Conservation (phyloP, 2,113 vertebrate species). For the Anolis sagrei region DNA sequence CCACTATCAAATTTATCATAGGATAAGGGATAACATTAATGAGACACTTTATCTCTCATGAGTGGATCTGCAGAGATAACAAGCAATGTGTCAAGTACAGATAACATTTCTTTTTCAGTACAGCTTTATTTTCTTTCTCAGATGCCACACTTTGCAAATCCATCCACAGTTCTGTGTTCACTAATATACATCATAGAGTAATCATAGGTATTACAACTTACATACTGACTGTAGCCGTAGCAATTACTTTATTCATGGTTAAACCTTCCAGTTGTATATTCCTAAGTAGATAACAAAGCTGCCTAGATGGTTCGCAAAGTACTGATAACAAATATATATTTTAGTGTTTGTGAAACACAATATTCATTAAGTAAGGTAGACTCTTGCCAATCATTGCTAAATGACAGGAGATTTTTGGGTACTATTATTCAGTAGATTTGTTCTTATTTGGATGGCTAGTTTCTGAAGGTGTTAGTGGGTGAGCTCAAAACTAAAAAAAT, state of each 20-base stretch:
- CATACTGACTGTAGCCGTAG: neutral
- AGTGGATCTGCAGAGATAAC: neutral
- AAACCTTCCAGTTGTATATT: neutral
- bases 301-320: fast-evolving
- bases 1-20: neutral
- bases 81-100: neutral
- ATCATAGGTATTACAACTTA: neutral
- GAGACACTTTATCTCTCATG: neutral
- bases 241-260: no score
- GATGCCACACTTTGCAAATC: neutral
- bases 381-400: neutral
- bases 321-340: no score
- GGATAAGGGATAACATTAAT: neutral
- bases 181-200: neutral
- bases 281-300: neutral
- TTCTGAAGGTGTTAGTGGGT: neutral
- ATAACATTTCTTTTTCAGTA: neutral
- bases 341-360: neutral
- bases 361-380: neutral
- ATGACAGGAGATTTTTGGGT: neutral
- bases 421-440: neutral
- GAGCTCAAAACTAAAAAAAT: no score
- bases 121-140: neutral
- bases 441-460: neutral
- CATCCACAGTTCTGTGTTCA: neutral